Base-by-base conservation (phyloP, 2,797 vertebrate genomes). In the Neolamprologus multifasciatus region DNA sequence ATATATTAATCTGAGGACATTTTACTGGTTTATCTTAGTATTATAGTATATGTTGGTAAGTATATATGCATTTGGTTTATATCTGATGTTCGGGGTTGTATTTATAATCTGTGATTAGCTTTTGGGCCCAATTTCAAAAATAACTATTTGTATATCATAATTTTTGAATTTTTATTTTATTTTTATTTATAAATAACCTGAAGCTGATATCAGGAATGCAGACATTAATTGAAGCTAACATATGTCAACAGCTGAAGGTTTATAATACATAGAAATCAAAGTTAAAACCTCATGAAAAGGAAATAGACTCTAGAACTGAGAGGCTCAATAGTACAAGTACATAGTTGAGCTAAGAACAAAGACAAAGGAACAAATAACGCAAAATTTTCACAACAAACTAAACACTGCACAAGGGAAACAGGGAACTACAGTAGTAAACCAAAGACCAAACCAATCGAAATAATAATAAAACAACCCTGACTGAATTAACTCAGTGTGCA, bases 221-320 rank as follows among this genome's bases (percentile, higher is more conserved):
- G 62, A 38, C 62, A 67, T 67, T 38, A 67, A 38, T 8, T 9
- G 11, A 38, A 67, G 59, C 11, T 38, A 67, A 8, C 11, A 67
- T 4, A 21, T 67, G 0, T 33, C 57, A 67, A 38, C 19, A 38
- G 0, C 29, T 59, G 57, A 33, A 59, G 62, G 19, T 5, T 64
- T 38, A 2, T 38, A 64, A 64, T 64, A 38, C 33, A 64, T 64
- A n/a, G 11, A 67, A 67, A 67, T 67, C 62, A 67, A 67, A 67
- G 11, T 38, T 0, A 21, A 38, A 67, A 21, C 4, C 19, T 0
- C 19, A 2, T 21, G 33, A 67, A 0, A 62, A 62, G 29, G 2
- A 62, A 62, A 33, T 3, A 62, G 57, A 62, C 3, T 62, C 57
- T 62, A 64, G 59, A 64, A 64, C 59, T 5, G 59, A n/a, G 59